Base-by-base conservation (phyloP, 1,140 invertebrate species). In the Drosophila malerkotliana region DNA sequence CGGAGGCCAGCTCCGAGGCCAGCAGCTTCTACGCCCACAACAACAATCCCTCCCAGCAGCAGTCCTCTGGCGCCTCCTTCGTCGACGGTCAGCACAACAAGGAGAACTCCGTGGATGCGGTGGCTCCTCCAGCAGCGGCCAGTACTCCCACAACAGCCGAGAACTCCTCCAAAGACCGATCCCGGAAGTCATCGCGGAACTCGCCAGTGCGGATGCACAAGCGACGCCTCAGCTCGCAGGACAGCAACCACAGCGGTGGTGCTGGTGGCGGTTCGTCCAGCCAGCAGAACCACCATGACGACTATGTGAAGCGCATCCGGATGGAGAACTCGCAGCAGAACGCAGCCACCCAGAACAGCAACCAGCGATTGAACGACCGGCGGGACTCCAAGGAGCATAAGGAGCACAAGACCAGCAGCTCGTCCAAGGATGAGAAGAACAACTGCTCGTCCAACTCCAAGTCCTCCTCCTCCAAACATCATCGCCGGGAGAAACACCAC, bases 191-290 rank as follows among this genome's bases (percentile, higher is more conserved):
- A 0, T 91, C 90, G 4, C 62, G 87, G 1, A 95, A 94, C 90
- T 93, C 95, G 47, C 95, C 95, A 0, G 94, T 94, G 14, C 93
- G 94, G 39, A 93, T 94, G 32, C 93, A 94, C 30, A 97, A 97
- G 90, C 93, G 96, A 44, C 93, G 96, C 53, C 94, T 96, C 61
- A 96, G 96, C 49, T 96, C 95, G 1, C 96, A 97, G 81, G 96
- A 97, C 64, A 94, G 93, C 81, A 85, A 94, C 37, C 94, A 95
- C 1, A 93, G 94, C 44, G 59, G 49, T 8, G 52, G 59, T 3
- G 67, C 56, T 3, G 47, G 7, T 3, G 49, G 45, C 8, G 54
- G 54, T 21, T 37, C 53, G 9, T 47, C 57, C 28, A 72, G 14
- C 39, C 56, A 71, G 18, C 69, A 81, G n/a, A 80, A 84, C 37